phyloP scores from a whole-genome alignment of 64 coral and sea anemone species.

The Anthopleura sola region DNA sequence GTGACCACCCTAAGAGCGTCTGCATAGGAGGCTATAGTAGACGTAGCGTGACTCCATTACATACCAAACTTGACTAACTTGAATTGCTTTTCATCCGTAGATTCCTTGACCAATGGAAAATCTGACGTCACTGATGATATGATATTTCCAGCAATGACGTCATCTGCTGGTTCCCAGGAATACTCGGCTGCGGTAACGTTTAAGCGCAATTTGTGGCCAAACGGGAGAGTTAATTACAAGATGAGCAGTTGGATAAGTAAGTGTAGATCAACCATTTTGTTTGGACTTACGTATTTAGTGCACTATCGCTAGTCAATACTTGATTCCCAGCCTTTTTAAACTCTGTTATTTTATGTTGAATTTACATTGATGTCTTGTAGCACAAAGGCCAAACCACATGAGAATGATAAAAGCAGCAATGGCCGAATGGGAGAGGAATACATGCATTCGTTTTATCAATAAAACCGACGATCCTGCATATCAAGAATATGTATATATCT shows the following conservation, averaged over 20 bases:
- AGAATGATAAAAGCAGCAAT: constrained; percentile 20
- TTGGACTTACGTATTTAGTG: too few relatives aligned
- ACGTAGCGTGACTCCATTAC: too few relatives aligned
- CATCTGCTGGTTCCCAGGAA: constrained; percentile 5
- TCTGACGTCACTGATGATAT: neutral
- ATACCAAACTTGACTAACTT: neutral
- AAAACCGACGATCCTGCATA: neutral
- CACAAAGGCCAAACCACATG: neutral
- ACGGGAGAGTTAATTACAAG: neutral
- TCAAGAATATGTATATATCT: constrained; percentile 10
- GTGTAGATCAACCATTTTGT: too few relatives aligned
- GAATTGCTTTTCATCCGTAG: neutral
- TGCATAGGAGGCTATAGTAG: too few relatives aligned
- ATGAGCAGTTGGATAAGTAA: neutral
- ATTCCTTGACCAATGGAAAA: neutral
- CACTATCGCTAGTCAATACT: too few relatives aligned
- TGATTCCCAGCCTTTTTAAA: too few relatives aligned
- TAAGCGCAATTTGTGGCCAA: neutral
- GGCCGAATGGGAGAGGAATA: constrained; percentile 20
- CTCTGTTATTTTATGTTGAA: neutral
- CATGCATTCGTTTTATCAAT: constrained; percentile 18
- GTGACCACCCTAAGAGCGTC: too few relatives aligned
- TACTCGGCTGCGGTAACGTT: neutral
- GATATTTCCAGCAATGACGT: neutral
- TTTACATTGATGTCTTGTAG: neutral